These are phyloP conservation scores for Drosophila lacteicornis DNA, from an alignment of 1,140 invertebrate genomes.

Conservation along the genomic window DNA sequence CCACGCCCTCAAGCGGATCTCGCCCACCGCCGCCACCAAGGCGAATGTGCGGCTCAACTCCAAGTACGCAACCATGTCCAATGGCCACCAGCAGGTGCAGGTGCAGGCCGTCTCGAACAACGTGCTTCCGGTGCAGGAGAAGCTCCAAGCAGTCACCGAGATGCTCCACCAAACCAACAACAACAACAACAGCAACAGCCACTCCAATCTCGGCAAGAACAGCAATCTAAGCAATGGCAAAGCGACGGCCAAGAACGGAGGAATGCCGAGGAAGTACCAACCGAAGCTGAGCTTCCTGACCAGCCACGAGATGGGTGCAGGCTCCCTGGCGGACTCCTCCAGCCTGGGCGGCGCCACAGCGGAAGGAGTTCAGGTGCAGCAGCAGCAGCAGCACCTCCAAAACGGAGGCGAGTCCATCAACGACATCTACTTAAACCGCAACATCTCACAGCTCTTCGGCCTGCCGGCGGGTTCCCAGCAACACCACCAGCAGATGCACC, in stretches of 20 bases:
- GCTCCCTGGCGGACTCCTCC: slow-evolving; percentile 22
- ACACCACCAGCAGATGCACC: slow-evolving; percentile 40
- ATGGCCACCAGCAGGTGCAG: slow-evolving; percentile 32
- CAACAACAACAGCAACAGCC: slow-evolving; percentile 56
- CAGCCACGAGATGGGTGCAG: slow-evolving; percentile 49
- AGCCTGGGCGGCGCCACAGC: slow-evolving; percentile 35
- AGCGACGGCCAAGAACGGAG: slow-evolving; percentile 49
- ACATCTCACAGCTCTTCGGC: slow-evolving; percentile 76
- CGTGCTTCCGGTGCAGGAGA: slow-evolving; percentile 83
- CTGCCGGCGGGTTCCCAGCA: slow-evolving; percentile 32
- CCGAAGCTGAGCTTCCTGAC: slow-evolving; percentile 64
- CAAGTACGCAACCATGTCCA: slow-evolving; percentile 58
- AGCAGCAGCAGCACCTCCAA: slow-evolving; percentile 1
- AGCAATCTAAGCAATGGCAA: slow-evolving; percentile 57
- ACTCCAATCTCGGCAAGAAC: slow-evolving; percentile 44
- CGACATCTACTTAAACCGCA: slow-evolving; percentile 81
- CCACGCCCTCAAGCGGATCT: slow-evolving; percentile 87
- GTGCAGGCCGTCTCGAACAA: slow-evolving; percentile 69
- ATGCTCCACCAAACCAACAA: slow-evolving; percentile 70
- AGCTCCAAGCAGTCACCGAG: slow-evolving; percentile 77
- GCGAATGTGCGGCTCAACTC: slow-evolving; percentile 69
- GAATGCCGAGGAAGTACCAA: slow-evolving; percentile 63
- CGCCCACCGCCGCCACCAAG: slow-evolving; percentile 84
- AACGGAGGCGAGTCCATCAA: slow-evolving; percentile 73
- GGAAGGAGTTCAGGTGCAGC: slow-evolving; percentile 7